Conservation (phyloP, 2,113 vertebrate genomes). For the Serilophus lunatus region DNA sequence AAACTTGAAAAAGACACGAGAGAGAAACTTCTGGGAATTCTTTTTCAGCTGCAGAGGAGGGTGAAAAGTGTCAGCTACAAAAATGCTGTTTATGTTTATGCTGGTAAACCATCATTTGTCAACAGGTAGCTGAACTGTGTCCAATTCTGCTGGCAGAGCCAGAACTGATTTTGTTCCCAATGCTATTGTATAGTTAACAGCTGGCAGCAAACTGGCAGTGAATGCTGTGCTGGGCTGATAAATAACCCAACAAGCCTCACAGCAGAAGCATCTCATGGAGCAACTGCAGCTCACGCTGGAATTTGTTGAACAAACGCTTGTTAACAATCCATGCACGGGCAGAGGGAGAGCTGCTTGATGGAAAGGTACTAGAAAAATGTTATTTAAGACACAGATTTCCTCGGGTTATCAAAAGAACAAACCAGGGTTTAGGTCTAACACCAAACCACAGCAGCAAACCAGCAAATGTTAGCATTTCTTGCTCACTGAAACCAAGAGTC, state of each 20-base stretch:
- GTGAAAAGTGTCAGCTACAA: constrained; percentile 22
- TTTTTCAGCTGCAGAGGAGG: background rate
- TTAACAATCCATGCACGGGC: background rate
- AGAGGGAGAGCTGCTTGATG: background rate
- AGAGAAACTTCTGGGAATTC: background rate
- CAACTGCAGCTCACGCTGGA: background rate
- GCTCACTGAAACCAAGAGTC: background rate
- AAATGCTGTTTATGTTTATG: background rate
- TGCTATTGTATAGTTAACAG: background rate
- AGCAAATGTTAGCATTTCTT: background rate
- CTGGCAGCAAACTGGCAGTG: constrained; percentile 35
- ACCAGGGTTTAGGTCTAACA: background rate
- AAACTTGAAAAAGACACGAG: background rate
- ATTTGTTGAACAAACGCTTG: background rate
- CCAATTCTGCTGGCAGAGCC: background rate
- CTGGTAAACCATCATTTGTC: constrained; percentile 37
- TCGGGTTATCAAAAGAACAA: background rate
- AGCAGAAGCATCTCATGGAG: background rate
- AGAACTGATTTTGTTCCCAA: background rate
- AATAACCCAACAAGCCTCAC: background rate
- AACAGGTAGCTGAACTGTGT: constrained; percentile 41
- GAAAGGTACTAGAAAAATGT: constrained; percentile 22
- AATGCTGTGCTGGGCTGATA: constrained; percentile 5
- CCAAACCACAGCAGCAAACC: background rate
- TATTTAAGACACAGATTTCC: background rate